These are phyloP conservation scores for Todus mexicanus DNA, from an alignment of 2,797 vertebrate species.

Conservation along the genomic window DNA sequence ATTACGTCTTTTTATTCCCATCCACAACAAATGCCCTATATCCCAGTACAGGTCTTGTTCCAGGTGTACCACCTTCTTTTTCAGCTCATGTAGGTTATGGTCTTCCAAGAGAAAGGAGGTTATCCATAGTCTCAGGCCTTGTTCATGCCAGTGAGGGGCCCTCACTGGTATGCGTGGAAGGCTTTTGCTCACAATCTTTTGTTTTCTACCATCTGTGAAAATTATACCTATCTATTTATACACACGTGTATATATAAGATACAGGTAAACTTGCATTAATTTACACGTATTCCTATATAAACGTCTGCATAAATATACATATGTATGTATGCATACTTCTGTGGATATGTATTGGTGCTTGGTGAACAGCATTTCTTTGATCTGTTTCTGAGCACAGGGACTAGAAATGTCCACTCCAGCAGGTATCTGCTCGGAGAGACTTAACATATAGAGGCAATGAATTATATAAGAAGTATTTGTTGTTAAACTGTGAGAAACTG, in stretches of 20 bases:
- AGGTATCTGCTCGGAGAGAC: neutral
- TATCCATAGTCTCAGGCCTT: neutral
- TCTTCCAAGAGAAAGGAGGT: neutral
- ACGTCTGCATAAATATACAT: neutral
- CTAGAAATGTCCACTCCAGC: neutral
- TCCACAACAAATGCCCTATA: neutral
- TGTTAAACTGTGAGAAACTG: slow-evolving; percentile 57
- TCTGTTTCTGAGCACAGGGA: neutral
- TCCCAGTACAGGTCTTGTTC: neutral
- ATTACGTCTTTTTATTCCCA: neutral
- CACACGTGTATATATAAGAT: fast-evolving
- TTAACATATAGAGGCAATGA: slow-evolving; percentile 21
- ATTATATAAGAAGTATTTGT: slow-evolving; percentile 39
- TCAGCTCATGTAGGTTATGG: neutral
- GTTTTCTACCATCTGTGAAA: neutral
- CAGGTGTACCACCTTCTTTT: neutral
- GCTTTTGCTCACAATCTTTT: neutral
- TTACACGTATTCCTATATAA: neutral
- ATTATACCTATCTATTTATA: neutral
- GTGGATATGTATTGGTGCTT: neutral
- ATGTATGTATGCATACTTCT: neutral
- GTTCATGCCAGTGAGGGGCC: neutral
- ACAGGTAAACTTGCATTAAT: neutral
- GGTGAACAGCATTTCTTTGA: neutral
- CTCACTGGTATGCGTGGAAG: neutral